Conservation (phyloP, 2,797 vertebrate genomes). For the Ptychadena robeensis region DNA sequence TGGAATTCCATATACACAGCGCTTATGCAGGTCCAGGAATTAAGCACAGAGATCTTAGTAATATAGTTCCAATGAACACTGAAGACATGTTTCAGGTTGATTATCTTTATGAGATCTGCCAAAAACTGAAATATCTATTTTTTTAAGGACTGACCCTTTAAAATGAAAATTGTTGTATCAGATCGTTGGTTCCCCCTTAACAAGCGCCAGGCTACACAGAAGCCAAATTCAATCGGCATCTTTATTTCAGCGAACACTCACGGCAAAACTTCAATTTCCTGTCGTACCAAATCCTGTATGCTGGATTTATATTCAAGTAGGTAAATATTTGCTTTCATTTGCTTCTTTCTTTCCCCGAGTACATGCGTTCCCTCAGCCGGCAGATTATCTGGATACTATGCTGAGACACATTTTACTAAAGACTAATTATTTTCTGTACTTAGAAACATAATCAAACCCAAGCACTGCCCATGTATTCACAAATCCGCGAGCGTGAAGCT, state of each 20-base stretch:
- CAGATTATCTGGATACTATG: conserved; percentile 56
- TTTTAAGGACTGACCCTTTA: background rate
- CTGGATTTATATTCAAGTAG: conserved; percentile 39
- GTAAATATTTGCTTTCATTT: conserved; percentile 59
- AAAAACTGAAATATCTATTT: too few relatives aligned
- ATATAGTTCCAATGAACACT: too few relatives aligned
- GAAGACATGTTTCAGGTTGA: too few relatives aligned
- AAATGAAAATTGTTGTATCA: background rate
- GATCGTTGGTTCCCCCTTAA: background rate
- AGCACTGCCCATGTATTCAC: conserved; percentile 55
- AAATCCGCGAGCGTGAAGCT: conserved; percentile 52
- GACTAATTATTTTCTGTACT: conserved; percentile 60
- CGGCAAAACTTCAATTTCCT: conserved; percentile 54
- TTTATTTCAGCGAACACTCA: conserved; percentile 48
- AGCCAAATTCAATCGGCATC: conserved; percentile 38
- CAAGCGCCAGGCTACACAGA: background rate
- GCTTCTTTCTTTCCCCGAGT: conserved; percentile 29
- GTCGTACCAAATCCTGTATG: conserved; percentile 44
- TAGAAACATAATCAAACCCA: conserved; percentile 60
- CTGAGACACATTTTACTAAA: conserved; percentile 57
- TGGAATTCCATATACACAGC: too few relatives aligned
- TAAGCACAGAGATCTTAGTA: too few relatives aligned
- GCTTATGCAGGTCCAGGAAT: too few relatives aligned
- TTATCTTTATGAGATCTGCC: too few relatives aligned
- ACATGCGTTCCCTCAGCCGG: conserved; percentile 39